Evolutionary conservation across 2,113 vertebrate genomes (phyloP).

Genomic region (Rhinolophus sinicus): DNA sequence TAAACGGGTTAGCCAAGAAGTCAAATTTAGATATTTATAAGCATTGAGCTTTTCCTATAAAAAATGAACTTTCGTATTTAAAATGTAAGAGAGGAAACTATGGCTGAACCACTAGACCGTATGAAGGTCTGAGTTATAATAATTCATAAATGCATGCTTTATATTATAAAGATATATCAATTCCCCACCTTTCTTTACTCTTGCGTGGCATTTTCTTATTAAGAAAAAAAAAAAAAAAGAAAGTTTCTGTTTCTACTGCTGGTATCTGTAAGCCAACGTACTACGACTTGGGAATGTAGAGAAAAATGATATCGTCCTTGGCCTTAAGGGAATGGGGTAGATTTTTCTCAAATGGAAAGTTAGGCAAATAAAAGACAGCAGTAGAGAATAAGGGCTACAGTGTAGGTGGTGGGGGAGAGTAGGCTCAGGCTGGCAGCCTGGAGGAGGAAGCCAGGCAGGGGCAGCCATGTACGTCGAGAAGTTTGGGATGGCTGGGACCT

Average conservation of each 20-base stretch:
- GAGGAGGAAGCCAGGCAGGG: neutral
- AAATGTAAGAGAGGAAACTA: neutral
- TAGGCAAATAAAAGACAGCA: no score
- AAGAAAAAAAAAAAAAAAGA: neutral
- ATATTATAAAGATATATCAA: neutral
- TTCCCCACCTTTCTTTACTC: neutral
- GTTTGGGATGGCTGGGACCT: rapidly evolving
- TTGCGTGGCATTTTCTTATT: neutral
- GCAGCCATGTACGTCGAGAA: rapidly evolving
- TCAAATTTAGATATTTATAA: constrained; percentile 31
- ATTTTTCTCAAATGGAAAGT: neutral
- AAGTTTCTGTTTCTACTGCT: neutral
- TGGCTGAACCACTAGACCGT: neutral
- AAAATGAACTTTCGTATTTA: neutral
- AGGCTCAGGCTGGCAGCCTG: neutral
- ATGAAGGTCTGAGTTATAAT: neutral
- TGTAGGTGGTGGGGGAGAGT: rapidly evolving
- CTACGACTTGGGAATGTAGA: neutral
- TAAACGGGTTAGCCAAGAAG: constrained; percentile 31
- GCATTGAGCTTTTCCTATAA: neutral
- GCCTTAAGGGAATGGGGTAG: neutral
- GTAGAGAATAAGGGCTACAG: rapidly evolving
- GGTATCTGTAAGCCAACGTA: neutral
- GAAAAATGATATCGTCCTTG: neutral
- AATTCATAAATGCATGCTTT: neutral